Evolutionary conservation across 2,888 invertebrate species (phyloP), one percentile per base, ranked within the genome.

Genomic region (Itoplectis maculator): DNA sequence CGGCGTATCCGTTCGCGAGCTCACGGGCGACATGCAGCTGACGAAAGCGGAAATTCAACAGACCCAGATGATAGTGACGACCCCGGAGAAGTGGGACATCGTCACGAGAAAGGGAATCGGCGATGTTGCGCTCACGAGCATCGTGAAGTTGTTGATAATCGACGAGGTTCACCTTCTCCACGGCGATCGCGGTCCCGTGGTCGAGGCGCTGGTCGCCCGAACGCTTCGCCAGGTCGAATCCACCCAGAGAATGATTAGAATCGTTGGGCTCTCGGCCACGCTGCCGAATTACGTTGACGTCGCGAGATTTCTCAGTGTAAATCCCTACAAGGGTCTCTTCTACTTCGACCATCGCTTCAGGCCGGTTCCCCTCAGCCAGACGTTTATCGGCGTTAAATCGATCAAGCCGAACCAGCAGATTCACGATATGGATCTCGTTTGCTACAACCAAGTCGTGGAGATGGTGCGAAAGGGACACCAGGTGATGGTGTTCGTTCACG

Each of bases 1-100:
- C 37, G 98, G 98, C 6, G 96, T 99, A 35, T 91, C 94, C 0
- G 99, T 99, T 0, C 95, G 96, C 72, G 99, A 99, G 93, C 93
- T 99, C 85, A 99, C 99, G 0, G 99, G 99, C 15, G 99, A 99
- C 92, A 99, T 99, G 97, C 98, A 99, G 88, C 94, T 99, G 18
- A 98, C 98, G 0, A 98, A 98, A 92, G 94, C 95, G 4, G 99
- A 99, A 93, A 98, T 99, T 81, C 95, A 96, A 61, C 96, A 98
- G 90, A 99, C 99, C 0, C 99, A 99, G 93, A 98, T 99, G 96
- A 95, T 99, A 63, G 98, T 99, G 0, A 98, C 99, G 0, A 99
- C 99, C 0, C 99, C 99, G 0, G 99, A 99, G 93, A 99, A 99
- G 90, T 99, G 99, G 99, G 99, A 99, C 92, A 99, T 99, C 6